phyloP scores from a whole-genome alignment of 2,113 vertebrate species.

The Salminus brasiliensis region DNA sequence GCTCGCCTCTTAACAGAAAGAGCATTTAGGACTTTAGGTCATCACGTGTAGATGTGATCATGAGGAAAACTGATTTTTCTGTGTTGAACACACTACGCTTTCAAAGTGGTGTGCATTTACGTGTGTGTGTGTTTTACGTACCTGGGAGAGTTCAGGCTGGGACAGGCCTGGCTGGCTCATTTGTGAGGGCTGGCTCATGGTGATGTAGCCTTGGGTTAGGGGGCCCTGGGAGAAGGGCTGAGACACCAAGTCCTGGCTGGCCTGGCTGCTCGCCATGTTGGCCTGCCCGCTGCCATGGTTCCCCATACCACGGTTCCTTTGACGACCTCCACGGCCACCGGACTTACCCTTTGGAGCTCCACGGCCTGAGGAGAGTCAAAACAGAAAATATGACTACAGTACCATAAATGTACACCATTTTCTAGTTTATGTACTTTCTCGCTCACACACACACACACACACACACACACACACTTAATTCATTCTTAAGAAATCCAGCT shows the following conservation, averaged over 20 bases:
- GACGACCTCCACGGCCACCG: constrained; percentile 84
- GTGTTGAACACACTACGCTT: too few species aligned
- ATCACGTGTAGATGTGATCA: too few species aligned
- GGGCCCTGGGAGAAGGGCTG: constrained; percentile 98
- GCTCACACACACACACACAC: background rate
- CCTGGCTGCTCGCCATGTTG: constrained; percentile 88
- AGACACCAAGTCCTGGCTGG: constrained; percentile 92
- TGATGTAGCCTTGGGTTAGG: constrained; percentile 96
- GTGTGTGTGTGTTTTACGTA: constrained; percentile 51
- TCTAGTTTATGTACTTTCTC: background rate
- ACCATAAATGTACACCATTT: background rate
- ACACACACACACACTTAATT: background rate
- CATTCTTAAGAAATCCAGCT: background rate
- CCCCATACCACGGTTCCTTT: constrained; percentile 87
- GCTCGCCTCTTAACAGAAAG: too few species aligned
- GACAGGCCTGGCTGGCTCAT: constrained; percentile 99
- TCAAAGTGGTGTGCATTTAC: too few species aligned
- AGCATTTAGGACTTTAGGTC: too few species aligned
- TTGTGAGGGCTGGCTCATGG: constrained; percentile 98
- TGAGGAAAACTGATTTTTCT: too few species aligned
- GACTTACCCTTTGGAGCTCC: constrained; percentile 89
- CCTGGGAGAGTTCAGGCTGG: constrained; percentile 96
- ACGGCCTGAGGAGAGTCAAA: constrained; percentile 81
- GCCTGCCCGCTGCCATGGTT: constrained; percentile 84
- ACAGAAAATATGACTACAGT: background rate